Base-by-base conservation (phyloP, 2,888 invertebrate species). In the Galeruca laticollis region DNA sequence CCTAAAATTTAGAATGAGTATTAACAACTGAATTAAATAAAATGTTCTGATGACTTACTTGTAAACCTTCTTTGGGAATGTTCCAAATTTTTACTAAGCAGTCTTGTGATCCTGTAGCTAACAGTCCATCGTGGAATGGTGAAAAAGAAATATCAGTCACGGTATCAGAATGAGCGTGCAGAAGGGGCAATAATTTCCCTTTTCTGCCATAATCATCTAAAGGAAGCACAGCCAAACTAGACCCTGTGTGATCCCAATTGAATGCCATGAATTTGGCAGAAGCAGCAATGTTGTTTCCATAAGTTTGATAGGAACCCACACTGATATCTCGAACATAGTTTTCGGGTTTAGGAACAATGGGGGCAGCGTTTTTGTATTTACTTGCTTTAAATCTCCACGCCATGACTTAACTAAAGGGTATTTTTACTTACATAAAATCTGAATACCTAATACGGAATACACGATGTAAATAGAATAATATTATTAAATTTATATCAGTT, bases 281-380 rank as follows among this genome's bases (percentile, higher is more conserved):
- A 26, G 97, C 94, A 81, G 96, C 91, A 81, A 98, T 97, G 85
- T 97, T 97, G 86, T 97, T 97, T 70, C 98, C 97, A 87, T 94
- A 96, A 18, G 96, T 96, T 84, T 96, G 95, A 86, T 97, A 94
- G 37, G 95, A 96, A 33, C 96, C 97, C 70, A 97, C 95, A 80
- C 93, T 93, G 78, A 98, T 91, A 84, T 97, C 97, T 77, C 95
- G 90, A 76, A 92, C 84, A 88, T 94, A 93, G 76, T 94, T 93
- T 88, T 98, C 97, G 71, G 96, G 96, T 85, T 97, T 98, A 47
- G 97, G 97, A 82, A 96, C 93, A 82, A 97, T 96, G 52, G 98
- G 97, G 77, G 96, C 94, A 75, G 98, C 96, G 92, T 98, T 98
- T 90, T 98, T 98, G 87, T 96, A 98, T 87, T 98, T 98, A 74